These are phyloP conservation scores for Platyrinchus mystaceus DNA, from an alignment of 2,797 vertebrate species.

Conservation along the genomic window DNA sequence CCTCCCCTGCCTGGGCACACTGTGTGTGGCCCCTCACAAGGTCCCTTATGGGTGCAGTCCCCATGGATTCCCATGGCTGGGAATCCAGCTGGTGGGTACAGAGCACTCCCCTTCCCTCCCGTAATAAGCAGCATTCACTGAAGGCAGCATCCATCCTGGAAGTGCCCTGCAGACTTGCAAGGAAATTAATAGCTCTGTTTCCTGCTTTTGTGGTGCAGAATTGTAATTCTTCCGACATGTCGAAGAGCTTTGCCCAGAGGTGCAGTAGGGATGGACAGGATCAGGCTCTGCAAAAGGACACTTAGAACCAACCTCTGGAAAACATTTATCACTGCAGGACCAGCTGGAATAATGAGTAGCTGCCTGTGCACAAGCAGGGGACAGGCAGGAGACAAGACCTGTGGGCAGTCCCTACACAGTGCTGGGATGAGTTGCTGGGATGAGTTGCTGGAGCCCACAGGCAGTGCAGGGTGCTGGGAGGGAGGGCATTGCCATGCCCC, in stretches of 20 bases:
- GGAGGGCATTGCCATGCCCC: fast-evolving
- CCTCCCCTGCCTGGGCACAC: fast-evolving
- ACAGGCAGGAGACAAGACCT: not conserved
- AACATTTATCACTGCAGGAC: not conserved
- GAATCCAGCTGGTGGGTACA: not conserved
- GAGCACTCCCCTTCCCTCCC: not conserved
- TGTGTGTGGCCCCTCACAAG: not conserved
- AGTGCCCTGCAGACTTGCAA: not conserved
- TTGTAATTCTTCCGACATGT: slow-evolving; percentile 11
- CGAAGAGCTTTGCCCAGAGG: not conserved
- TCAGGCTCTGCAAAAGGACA: not conserved
- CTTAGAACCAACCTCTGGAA: not conserved
- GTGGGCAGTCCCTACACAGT: fast-evolving
- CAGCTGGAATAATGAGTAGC: not conserved
- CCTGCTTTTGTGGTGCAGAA: slow-evolving; percentile 42
- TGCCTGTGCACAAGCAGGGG: not conserved
- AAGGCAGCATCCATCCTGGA: not conserved
- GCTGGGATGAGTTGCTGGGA: not conserved
- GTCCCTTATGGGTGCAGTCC: not conserved
- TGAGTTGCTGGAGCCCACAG: not conserved
- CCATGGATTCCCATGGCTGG: too few species aligned
- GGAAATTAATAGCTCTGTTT: slow-evolving; percentile 44
- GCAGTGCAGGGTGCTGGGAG: not conserved
- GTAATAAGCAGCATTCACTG: not conserved
- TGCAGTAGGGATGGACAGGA: not conserved